Conservation (phyloP, 2,113 vertebrate genomes). For the Strix uralensis region DNA sequence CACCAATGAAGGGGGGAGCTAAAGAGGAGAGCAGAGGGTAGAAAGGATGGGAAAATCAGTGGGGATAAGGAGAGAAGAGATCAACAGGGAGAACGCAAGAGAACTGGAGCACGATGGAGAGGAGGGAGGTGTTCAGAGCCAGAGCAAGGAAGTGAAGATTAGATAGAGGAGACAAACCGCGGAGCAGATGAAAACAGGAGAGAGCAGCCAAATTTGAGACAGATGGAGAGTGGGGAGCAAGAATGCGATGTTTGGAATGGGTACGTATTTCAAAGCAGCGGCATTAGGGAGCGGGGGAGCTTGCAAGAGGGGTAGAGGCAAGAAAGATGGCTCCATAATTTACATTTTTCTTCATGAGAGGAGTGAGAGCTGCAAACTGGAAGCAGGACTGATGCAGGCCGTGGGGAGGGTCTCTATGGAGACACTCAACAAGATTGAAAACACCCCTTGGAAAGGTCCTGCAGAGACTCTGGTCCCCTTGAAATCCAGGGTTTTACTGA, state of each 20-base stretch:
- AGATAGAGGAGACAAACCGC: background rate
- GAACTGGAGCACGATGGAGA: background rate
- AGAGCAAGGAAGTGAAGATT: conserved; percentile 23
- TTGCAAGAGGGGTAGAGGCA: background rate
- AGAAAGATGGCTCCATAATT: background rate
- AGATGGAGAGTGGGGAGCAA: conserved; percentile 66
- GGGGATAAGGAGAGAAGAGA: background rate
- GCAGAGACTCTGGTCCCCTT: background rate
- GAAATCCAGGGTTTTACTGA: background rate
- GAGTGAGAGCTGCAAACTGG: background rate
- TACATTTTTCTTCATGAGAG: background rate
- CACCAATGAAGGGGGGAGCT: background rate
- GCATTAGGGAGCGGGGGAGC: background rate
- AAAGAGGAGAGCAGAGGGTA: background rate
- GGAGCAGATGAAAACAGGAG: conserved; percentile 43
- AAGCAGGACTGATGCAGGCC: background rate
- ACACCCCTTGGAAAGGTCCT: background rate
- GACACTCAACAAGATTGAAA: background rate
- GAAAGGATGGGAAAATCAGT: background rate
- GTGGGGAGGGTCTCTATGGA: background rate
- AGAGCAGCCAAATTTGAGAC: conserved; percentile 53
- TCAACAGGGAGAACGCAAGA: background rate
- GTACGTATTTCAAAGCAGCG: background rate
- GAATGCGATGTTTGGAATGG: background rate
- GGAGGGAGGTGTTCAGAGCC: background rate